Conservation (phyloP, 1,140 invertebrate genomes). For the Brachionus calyciflorus region DNA sequence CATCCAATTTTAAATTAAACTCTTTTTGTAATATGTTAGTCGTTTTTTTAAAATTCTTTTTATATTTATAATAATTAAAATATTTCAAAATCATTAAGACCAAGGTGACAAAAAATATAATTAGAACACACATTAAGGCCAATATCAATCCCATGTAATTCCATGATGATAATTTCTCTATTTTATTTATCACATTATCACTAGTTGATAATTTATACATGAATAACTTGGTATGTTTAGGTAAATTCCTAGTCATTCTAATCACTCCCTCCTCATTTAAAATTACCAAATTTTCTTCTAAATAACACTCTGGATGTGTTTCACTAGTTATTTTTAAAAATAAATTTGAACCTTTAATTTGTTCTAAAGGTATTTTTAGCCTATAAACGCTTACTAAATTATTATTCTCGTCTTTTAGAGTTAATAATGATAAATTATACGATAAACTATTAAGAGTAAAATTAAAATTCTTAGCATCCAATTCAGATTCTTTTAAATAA, state of each 20-base stretch:
- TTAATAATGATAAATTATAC: background rate
- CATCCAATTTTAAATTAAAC: slow-evolving; percentile 25
- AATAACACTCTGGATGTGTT: background rate
- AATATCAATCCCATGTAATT: background rate
- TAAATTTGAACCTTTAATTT: background rate
- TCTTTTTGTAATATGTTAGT: slow-evolving; percentile 1
- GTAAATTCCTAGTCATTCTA: background rate
- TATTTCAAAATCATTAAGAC: slow-evolving; percentile 14
- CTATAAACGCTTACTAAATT: background rate
- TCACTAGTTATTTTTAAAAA: background rate
- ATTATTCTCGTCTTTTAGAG: background rate
- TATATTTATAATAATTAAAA: slow-evolving; percentile 27
- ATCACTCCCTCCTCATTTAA: background rate
- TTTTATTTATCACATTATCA: no score
- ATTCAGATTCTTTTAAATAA: no score
- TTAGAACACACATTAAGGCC: background rate
- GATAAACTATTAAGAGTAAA: background rate
- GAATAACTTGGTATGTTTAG: background rate
- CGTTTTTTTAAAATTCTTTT: slow-evolving; percentile 27
- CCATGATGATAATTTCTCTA: background rate
- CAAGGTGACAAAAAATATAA: slow-evolving; percentile 17
- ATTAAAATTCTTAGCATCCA: background rate
- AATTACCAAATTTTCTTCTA: slow-evolving; percentile 1
- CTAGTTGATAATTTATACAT: slow-evolving; percentile 11
- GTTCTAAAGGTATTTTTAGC: background rate